Base-by-base conservation (phyloP, 2,888 invertebrate species). In the Lydus trimaculatus region DNA sequence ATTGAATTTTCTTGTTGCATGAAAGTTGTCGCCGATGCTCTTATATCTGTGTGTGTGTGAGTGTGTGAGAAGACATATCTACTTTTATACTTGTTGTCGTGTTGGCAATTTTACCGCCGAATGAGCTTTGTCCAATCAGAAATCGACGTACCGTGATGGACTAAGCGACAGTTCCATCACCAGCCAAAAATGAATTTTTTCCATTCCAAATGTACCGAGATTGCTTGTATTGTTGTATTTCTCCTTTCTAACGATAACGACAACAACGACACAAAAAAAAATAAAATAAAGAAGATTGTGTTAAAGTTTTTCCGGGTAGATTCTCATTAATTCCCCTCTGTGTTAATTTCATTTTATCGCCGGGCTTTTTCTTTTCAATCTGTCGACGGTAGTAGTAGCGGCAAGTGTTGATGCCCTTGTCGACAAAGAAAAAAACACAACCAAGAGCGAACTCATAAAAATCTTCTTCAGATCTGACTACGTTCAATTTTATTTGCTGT, bases 111-210 rank as follows among this genome's bases (percentile, higher is more conserved):
- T 79, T 76, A 77, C 76, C 70, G 72, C 64, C 73, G 76, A 75
- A 76, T 72, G 77, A 75, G 74, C 73, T 74, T 76, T 58, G 76
- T 78, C 73, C 79, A 77, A 79, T 79, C 78, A 77, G 74, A 70
- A 75, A 73, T 72, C 77, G 60, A 56, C 65, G 65, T 66, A 66
- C 28, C 63, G 66, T 69, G 67, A 72, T 61, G 43, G 69, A 69
- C 65, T 66, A 66, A 64, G 66, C 62, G 71, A 69, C 68, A 48
- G 66, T 62, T 67, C 67, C 62, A 67, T 68, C 67, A 65, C 39
- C 25, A 61, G 48, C 43, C 65, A 71, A 56, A 56, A 67, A 71
- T 61, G 71, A 71, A 58, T 66, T 66, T 64, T 69, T 70, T 66
- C 31, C 48, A 48, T 8, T 23, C 36, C 15, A 36, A 36, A 36